Evolutionary conservation across 2,113 vertebrate species (phyloP), one percentile per base, ranked within the genome.

Genomic region (Elachura formosa): DNA sequence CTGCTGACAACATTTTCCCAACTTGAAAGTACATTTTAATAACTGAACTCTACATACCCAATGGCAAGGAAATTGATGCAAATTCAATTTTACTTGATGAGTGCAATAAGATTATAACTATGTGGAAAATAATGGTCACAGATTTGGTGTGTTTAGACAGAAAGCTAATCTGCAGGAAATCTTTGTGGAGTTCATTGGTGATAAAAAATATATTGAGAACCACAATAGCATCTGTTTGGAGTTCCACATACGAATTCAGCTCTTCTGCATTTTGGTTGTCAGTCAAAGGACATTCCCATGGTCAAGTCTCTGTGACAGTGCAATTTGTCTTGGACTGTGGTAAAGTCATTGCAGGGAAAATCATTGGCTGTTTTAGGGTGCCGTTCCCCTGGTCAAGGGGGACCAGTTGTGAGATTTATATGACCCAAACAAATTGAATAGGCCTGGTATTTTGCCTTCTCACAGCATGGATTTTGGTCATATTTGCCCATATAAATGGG

Each of bases 11-110:
- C 8, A 25, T 81, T 72, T 93, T 56, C 49, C 68, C 52, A 54
- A 31, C 45, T 16, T 68, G 43, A 88, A 94, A 93, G n/a, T 48
- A 45, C 10, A 36, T 88, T 90, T 86, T 95, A 95, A 41, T 91
- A 88, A 88, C 55, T 56, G 48, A 93, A 61, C 31, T 90, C 43
- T 56, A 22, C 61, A 64, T 81, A 80, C 48, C 75, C 67, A 41
- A 8, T 26, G 63, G 67, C 82, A 84, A 88, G 16, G 26, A 84
- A 81, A 10, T 84, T 85, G 52, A 23, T 63, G 72, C 31, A 84
- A 90, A 90, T 86, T 88, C 41, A 63, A 9, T 95, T 96, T 91
- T 71, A 36, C 19, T 86, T 66, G 56, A 58, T 26, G 75, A 94
- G 51, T 62, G n/a, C 34, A 88, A n/a, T 24, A 64, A 90, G n/a